These are phyloP conservation scores for Psilanteris sp. DNA, from an alignment of 1,140 invertebrate genomes.

Conservation along the genomic window DNA sequence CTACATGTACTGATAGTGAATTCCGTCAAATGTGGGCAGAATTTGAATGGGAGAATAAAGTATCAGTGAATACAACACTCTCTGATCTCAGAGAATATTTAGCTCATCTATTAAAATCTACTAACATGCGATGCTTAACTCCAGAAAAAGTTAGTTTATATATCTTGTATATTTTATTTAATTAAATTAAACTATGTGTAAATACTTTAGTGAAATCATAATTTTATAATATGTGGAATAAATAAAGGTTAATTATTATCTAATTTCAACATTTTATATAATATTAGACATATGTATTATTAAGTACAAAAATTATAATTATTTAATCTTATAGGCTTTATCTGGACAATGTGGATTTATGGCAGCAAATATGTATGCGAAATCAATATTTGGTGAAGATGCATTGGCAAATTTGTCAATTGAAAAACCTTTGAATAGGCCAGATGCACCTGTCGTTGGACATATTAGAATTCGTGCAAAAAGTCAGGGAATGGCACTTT, in stretches of 20 bases:
- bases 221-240: too few relatives aligned
- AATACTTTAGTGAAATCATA: too few relatives aligned
- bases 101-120: conserved; percentile 94
- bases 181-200: too few relatives aligned
- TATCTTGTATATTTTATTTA: too few relatives aligned
- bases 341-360: conserved; percentile 99
- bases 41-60: conserved; percentile 99
- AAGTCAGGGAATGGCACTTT: conserved; percentile 99
- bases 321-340: too few relatives aligned
- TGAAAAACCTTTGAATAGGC: conserved; percentile 94
- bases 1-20: conserved; percentile 95
- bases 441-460: conserved; percentile 93
- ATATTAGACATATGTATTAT: too few relatives aligned
- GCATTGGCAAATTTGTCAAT: conserved; percentile 99
- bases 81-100: conserved; percentile 96
- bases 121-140: conserved; percentile 99
- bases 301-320: too few relatives aligned
- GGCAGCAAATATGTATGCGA: conserved; percentile 99
- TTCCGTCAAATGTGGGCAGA: conserved; percentile 99
- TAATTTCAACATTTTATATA: too few relatives aligned
- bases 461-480: conserved; percentile 98
- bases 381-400: conserved; percentile 99
- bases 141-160: conserved; percentile 89
- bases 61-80: conserved; percentile 97
- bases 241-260: too few relatives aligned